Evolutionary conservation across 2,113 vertebrate species (phyloP).

Genomic region (Poeciliopsis prolifica): DNA sequence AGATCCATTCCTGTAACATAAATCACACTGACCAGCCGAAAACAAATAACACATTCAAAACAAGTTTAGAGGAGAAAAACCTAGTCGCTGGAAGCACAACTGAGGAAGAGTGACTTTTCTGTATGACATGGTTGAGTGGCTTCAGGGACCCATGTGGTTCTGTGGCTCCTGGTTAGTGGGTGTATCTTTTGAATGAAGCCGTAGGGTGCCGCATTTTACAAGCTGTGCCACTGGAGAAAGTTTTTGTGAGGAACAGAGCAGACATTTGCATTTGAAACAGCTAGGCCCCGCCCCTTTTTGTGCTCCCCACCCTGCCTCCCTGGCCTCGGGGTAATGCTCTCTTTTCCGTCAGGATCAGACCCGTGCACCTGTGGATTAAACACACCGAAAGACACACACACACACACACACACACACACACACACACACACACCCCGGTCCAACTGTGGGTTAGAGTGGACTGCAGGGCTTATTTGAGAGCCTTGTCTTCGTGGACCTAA

Average conservation of each 20-base stretch:
- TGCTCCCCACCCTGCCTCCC: constrained; percentile 61
- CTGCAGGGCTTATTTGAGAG: constrained; percentile 44
- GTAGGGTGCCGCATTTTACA: constrained; percentile 75
- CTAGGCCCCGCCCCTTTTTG: constrained; percentile 56
- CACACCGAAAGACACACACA: constrained; percentile 33
- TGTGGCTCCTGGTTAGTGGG: constrained; percentile 57
- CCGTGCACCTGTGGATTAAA: constrained; percentile 80
- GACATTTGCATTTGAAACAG: constrained; percentile 83
- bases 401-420: constrained; percentile 23
- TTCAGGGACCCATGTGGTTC: constrained; percentile 59
- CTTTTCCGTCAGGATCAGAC: constrained; percentile 64
- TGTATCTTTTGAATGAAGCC: constrained; percentile 73
- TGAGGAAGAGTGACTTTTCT: constrained; percentile 61
- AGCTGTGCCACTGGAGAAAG: constrained; percentile 70
- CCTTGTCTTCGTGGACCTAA: constrained; percentile 53
- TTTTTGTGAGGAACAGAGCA: constrained; percentile 67
- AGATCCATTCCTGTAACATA: neutral
- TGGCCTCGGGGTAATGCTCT: constrained; percentile 77
- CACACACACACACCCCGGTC: constrained; percentile 34
- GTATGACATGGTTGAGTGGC: constrained; percentile 50
- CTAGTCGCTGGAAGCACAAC: constrained; percentile 44
- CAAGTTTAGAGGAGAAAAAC: constrained; percentile 23
- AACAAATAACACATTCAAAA: constrained; percentile 34
- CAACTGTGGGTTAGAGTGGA: constrained; percentile 63
- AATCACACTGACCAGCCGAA: neutral